Conservation (phyloP, 2,797 vertebrate species). For the Hyperoplus lanceolatus region DNA sequence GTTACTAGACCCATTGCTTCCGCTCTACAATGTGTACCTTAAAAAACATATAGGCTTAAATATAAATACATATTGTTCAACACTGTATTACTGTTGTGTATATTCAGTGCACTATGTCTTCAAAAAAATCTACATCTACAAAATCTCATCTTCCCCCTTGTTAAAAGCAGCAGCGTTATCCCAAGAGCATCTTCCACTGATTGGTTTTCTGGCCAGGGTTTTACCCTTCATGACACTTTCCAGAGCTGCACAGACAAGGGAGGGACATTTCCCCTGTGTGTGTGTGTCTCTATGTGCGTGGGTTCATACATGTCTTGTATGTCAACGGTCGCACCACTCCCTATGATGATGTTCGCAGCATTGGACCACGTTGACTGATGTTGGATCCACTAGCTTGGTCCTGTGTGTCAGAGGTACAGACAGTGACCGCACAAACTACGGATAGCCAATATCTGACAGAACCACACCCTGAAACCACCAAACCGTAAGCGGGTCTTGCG, state of each 20-base stretch:
- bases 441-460: slow-evolving; percentile 61
- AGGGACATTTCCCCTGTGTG: slow-evolving; percentile 58
- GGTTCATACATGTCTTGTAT: slow-evolving; percentile 55
- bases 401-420: slow-evolving; percentile 52
- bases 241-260: slow-evolving; percentile 69
- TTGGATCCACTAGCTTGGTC: slow-evolving; percentile 62
- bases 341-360: slow-evolving; percentile 56
- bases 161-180: slow-evolving; percentile 40
- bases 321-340: slow-evolving; percentile 65
- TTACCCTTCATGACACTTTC: slow-evolving; percentile 69
- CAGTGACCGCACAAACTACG: slow-evolving; percentile 54
- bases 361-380: slow-evolving; percentile 59
- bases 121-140: slow-evolving; percentile 30
- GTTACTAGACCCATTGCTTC: slow-evolving; percentile 21
- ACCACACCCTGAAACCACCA: slow-evolving; percentile 67
- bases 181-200: slow-evolving; percentile 43
- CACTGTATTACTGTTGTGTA: no score
- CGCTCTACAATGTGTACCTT: not conserved
- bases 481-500: slow-evolving; percentile 38
- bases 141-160: slow-evolving; percentile 22
- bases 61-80: no score
- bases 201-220: slow-evolving; percentile 47
- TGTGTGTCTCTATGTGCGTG: slow-evolving; percentile 34
- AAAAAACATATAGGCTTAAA: not conserved
- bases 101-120: not conserved